These are phyloP conservation scores for Netelia inedita DNA, from an alignment of 2,888 invertebrate species.

Conservation along the genomic window DNA sequence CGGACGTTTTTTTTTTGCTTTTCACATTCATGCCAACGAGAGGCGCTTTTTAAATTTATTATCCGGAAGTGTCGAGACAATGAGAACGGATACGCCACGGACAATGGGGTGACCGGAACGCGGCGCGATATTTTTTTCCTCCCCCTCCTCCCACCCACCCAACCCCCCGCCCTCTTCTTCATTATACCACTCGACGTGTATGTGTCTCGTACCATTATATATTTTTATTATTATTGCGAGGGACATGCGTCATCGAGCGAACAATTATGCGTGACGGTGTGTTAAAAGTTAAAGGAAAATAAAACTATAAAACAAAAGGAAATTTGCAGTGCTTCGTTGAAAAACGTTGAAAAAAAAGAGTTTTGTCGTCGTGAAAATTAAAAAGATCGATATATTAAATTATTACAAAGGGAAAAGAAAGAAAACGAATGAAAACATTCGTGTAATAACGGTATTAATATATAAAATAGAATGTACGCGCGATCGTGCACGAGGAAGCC, in stretches of 20 bases:
- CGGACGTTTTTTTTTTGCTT: conserved; percentile 28
- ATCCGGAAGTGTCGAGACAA: conserved; percentile 69
- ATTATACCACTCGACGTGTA: conserved; percentile 11
- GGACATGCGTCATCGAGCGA: conserved; percentile 47
- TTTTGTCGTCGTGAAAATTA: background rate
- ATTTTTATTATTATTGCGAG: conserved; percentile 19
- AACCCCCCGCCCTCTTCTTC: background rate
- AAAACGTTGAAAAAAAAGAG: background rate
- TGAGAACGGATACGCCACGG: conserved; percentile 65
- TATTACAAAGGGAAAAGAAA: background rate
- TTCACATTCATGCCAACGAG: conserved; percentile 20
- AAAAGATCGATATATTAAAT: background rate
- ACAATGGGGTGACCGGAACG: conserved; percentile 69
- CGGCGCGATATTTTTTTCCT: conserved; percentile 38
- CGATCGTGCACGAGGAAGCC: background rate
- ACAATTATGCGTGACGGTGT: conserved; percentile 48
- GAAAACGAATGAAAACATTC: background rate
- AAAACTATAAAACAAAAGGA: too few species aligned
- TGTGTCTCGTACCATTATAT: conserved; percentile 12
- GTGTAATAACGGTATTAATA: background rate
- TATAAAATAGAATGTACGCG: background rate
- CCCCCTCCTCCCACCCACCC: conserved; percentile 5
- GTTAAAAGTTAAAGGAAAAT: conserved; percentile 18
- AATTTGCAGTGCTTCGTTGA: background rate
- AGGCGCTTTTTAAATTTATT: conserved; percentile 64